Percentiles rank a stretch among this genome's conserved stretches.
Conservation (phyloP, 1,140 invertebrate species). For the Lasioglossum baleicum region DNA sequence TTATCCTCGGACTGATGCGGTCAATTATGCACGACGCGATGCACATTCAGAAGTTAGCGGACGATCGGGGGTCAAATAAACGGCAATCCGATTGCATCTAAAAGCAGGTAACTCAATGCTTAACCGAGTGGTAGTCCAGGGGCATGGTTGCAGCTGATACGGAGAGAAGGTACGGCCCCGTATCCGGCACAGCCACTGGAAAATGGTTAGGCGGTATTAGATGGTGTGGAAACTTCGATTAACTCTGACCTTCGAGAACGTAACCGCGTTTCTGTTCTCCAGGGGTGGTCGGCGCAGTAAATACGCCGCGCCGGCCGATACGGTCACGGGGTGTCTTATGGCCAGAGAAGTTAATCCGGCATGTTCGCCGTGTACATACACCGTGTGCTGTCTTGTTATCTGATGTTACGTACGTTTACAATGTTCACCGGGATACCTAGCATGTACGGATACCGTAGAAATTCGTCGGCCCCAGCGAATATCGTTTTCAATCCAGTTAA, state of each 20-base stretch:
- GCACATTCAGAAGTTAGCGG: not conserved
- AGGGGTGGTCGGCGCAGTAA: constrained; percentile 19
- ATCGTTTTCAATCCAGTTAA: constrained; percentile 5
- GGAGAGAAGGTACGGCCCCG: constrained; percentile 20
- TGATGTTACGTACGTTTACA: constrained; percentile 38
- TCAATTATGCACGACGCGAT: not conserved
- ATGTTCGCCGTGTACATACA: constrained; percentile 29
- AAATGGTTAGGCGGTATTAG: constrained; percentile 52
- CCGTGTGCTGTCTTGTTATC: constrained; percentile 34
- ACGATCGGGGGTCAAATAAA: constrained; percentile 21
- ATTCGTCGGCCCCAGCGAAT: not conserved
- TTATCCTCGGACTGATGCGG: no score
- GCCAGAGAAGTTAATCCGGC: constrained; percentile 40
- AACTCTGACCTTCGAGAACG: constrained; percentile 50
- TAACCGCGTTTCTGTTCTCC: constrained; percentile 14
- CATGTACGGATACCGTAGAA: not conserved
- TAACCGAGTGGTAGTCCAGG: not conserved
- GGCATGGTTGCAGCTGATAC: constrained; percentile 37
- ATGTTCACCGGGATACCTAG: constrained; percentile 5
- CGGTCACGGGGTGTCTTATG: constrained; percentile 24
- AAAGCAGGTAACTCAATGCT: constrained; percentile 49
- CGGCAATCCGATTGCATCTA: constrained; percentile 31
- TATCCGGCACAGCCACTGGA: constrained; percentile 42
- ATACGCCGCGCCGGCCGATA: constrained; percentile 11
- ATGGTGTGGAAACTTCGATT: constrained; percentile 54